phyloP scores from a whole-genome alignment of 2,113 vertebrate genomes.

The Zonotrichia leucophrys region DNA sequence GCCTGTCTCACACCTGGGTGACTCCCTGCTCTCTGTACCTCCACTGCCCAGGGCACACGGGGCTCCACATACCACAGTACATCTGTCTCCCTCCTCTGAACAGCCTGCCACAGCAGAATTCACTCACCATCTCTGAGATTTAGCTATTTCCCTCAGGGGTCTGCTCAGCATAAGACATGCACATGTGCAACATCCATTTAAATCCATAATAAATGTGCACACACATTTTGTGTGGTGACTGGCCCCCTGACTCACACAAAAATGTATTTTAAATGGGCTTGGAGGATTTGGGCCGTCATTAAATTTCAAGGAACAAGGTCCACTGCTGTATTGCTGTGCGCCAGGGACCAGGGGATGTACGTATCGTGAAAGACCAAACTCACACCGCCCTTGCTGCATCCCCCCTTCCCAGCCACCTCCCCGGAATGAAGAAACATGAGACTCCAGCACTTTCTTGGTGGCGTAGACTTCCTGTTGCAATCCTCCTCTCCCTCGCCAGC shows the following conservation, averaged over 20 bases:
- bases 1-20: neutral
- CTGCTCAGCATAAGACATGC: slow-evolving; percentile 2
- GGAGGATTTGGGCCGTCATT: neutral
- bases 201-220: neutral
- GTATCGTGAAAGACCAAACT: neutral
- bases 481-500: neutral
- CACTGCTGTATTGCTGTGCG: neutral
- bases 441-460: slow-evolving; percentile 45
- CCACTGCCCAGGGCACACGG: fast-evolving
- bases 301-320: slow-evolving; percentile 13
- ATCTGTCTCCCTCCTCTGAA: neutral
- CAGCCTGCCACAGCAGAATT: neutral
- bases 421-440: neutral
- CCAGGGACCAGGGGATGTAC: neutral
- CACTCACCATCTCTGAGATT: fast-evolving
- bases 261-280: slow-evolving; percentile 4
- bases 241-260: slow-evolving; percentile 10
- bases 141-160: neutral
- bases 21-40: neutral
- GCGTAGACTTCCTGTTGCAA: slow-evolving; percentile 56
- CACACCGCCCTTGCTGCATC: neutral
- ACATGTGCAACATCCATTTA: slow-evolving; percentile 43
- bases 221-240: neutral
- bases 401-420: neutral
- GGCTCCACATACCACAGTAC: fast-evolving